Evolutionary conservation across 1,140 invertebrate genomes (phyloP).

Genomic region (Tetranychus urticae): DNA sequence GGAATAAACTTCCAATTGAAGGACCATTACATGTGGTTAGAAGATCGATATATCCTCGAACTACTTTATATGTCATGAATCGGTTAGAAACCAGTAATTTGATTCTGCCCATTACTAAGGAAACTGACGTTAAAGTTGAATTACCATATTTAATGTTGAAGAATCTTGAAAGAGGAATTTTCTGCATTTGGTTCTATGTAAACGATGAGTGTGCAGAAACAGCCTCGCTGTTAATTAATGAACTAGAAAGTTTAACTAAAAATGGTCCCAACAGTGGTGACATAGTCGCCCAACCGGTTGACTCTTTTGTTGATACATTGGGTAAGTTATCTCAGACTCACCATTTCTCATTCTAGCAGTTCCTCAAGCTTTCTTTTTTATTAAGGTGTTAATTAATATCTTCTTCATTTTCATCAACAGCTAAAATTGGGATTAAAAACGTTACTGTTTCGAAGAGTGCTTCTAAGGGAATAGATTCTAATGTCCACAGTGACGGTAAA

Average conservation of each 20-base stretch:
- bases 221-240: not conserved
- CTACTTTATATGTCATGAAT: conserved; percentile 5
- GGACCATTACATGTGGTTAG: not conserved
- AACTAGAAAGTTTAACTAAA: conserved; percentile 26
- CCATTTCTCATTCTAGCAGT: not conserved
- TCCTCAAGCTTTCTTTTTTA: too few relatives aligned
- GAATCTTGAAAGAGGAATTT: conserved; percentile 4
- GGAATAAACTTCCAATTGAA: not conserved
- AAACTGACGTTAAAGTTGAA: not conserved
- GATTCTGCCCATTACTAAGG: not conserved
- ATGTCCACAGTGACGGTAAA: too few relatives aligned
- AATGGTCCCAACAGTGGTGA: not conserved
- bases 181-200: conserved; percentile 9
- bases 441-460: not conserved
- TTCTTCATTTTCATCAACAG: not conserved
- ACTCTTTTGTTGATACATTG: not conserved
- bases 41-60: not conserved
- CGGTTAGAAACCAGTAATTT: conserved; percentile 4
- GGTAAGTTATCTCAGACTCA: not conserved
- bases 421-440: not conserved
- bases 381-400: too few relatives aligned
- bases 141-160: conserved; percentile 8
- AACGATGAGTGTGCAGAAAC: conserved; percentile 1
- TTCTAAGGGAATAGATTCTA: not conserved
- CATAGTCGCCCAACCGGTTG: not conserved